These are phyloP conservation scores for Oncorhynchus masou DNA, from an alignment of 2,113 vertebrate genomes.

Conservation along the genomic window DNA sequence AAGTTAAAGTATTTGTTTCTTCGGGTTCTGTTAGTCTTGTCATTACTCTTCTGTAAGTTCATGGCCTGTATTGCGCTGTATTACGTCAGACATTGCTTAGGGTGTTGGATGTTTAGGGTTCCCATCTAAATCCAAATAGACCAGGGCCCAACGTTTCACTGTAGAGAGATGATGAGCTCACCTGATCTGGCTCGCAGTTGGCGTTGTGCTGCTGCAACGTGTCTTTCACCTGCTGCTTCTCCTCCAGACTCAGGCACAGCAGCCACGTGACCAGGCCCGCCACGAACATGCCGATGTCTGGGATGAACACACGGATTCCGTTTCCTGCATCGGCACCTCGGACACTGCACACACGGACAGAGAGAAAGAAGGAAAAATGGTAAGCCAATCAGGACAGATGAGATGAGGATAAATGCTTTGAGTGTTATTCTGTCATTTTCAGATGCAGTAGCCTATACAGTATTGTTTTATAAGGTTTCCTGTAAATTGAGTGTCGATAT, in stretches of 20 bases:
- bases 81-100: too few relatives aligned
- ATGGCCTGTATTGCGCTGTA: too few relatives aligned
- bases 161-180: constrained; percentile 48
- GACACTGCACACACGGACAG: constrained; percentile 66
- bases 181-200: constrained; percentile 81
- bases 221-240: constrained; percentile 73
- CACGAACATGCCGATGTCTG: constrained; percentile 86
- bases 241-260: constrained; percentile 81
- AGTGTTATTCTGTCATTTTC: too few relatives aligned
- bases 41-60: too few relatives aligned
- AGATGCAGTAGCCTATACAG: background rate
- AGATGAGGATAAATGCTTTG: too few relatives aligned
- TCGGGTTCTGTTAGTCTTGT: too few relatives aligned
- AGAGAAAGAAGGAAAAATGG: background rate
- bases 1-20: too few relatives aligned
- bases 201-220: constrained; percentile 71
- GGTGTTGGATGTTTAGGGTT: background rate
- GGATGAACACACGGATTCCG: constrained; percentile 83
- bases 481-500: background rate
- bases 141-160: background rate
- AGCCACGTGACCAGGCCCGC: constrained; percentile 83
- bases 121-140: background rate
- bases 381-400: background rate
- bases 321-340: constrained; percentile 85
- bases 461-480: background rate